Percentiles rank a stretch among this genome's conserved stretches.
phyloP scores from a whole-genome alignment of 2,113 vertebrate species.

The Salvator merianae region DNA sequence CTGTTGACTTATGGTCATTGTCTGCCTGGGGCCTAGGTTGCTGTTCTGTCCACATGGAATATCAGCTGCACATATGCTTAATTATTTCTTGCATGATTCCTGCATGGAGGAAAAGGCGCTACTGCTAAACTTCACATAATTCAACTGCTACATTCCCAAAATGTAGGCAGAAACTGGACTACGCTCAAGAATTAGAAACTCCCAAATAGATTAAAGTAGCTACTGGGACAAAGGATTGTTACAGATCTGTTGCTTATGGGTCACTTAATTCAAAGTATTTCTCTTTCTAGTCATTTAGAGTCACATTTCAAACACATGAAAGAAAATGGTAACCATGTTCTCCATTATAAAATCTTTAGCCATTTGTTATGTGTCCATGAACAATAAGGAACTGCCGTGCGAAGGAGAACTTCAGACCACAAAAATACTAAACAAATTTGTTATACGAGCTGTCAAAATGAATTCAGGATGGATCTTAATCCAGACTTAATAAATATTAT shows the following conservation, averaged over 20 bases:
- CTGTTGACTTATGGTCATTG: no score
- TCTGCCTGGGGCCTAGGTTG: no score
- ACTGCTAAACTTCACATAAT: neutral
- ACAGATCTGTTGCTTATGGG: neutral
- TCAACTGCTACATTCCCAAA: neutral
- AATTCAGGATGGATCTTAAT: conserved; percentile 44
- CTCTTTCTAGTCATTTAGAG: conserved; percentile 8
- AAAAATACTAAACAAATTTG: neutral
- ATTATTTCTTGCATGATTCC: no score
- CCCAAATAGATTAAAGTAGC: conserved; percentile 17
- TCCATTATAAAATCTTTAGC: conserved; percentile 31
- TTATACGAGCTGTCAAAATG: conserved; percentile 36
- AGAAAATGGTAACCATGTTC: conserved; percentile 19
- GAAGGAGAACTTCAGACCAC: conserved; percentile 27
- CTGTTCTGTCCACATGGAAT: no score
- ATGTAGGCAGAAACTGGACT: neutral
- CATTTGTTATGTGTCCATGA: conserved; percentile 25
- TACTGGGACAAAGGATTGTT: conserved; percentile 18
- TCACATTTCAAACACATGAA: conserved; percentile 14
- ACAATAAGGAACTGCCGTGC: conserved; percentile 12
- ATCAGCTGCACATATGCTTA: no score
- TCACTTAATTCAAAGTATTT: conserved; percentile 11
- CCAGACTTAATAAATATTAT: conserved; percentile 35
- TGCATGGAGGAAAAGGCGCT: no score
- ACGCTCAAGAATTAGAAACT: neutral